Percentiles rank a stretch among this genome's conserved stretches.
phyloP scores from a whole-genome alignment of 2,888 invertebrate genomes.

The Eucriotettix oculatus region DNA sequence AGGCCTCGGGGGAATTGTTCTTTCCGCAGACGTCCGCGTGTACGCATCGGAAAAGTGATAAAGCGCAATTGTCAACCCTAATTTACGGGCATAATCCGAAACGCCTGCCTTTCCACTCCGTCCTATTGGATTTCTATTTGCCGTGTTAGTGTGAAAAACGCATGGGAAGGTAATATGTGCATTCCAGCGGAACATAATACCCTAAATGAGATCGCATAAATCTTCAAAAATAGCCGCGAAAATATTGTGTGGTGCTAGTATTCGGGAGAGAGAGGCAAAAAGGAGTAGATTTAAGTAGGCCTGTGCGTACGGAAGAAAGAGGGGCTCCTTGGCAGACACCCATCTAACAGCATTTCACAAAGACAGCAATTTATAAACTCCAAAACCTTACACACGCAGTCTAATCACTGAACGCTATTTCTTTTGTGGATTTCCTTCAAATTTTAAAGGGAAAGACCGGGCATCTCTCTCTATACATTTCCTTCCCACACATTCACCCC shows the following conservation, averaged over 20 bases:
- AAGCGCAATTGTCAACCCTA: not conserved
- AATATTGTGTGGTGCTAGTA: constrained; percentile 11
- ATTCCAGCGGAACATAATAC: constrained; percentile 15
- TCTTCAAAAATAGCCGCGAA: constrained; percentile 13
- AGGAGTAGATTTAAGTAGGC: not conserved
- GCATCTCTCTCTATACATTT: too few species aligned
- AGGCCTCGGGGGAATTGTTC: too few species aligned
- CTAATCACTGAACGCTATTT: too few species aligned
- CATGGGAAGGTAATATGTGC: constrained; percentile 15
- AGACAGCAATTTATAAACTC: not conserved
- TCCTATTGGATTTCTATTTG: constrained; percentile 15
- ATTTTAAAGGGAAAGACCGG: too few species aligned
- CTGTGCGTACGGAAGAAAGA: not conserved
- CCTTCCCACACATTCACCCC: too few species aligned
- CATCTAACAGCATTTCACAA: not conserved
- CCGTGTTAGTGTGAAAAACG: constrained; percentile 12
- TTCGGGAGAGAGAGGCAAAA: not conserved
- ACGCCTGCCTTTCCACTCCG: too few species aligned
- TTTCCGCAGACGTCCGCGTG: not conserved
- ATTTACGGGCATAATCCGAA: too few species aligned
- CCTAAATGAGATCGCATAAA: constrained; percentile 15
- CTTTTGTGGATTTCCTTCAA: too few species aligned
- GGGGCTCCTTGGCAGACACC: not conserved
- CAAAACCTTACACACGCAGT: too few species aligned
- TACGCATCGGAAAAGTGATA: constrained; percentile 14